Evolutionary conservation across 2,797 vertebrate genomes (phyloP), one percentile per base, ranked within the genome.

Genomic region (Menidia menidia): DNA sequence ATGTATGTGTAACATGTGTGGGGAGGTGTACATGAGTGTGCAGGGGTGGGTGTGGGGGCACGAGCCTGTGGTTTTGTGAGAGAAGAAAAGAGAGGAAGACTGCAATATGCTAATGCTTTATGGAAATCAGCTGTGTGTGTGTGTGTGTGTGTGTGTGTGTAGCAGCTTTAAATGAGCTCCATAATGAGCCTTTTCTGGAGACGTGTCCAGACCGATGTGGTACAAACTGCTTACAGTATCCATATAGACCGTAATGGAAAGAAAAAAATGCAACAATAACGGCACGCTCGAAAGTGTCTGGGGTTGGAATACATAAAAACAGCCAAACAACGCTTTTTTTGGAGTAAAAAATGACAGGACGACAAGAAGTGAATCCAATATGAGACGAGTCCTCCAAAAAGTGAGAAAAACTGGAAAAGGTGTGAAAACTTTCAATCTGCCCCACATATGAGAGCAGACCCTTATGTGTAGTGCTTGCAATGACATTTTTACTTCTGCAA

Each of bases 161-260:
- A n/a, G 81, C 81, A 81, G 73, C 72, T 82, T 80, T 66, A 81
- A 88, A 87, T 73, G 66, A 64, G 70, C 65, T 86, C 80, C 33
- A 85, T 85, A 77, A 76, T 84, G 73, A 75, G 82, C 60, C 53
- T 60, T 25, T 77, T 79, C 56, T 68, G 47, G 68, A 71, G 75
- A 68, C 19, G 66, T 7, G 68, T 56, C 35, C 48, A 58, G 60
- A 12, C 44, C 70, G 13, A 15, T 41, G 51, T 30, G 58, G 62
- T 16, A 4, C 11, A 30, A n/a, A 9, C 30, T 32, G 35, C 18
- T 32, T 15, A 61, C 2, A 41, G 9, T 48, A 63, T 59, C 10
- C 30, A 44, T 35, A 42, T 13, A 31, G 30, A 77, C 43, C 47
- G 64, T 39, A 69, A 57, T 56, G 25, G 35, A 75, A 39, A 25